Evolutionary conservation across 2,797 vertebrate species (phyloP).

Genomic region (Pseudomugil tenellus): DNA sequence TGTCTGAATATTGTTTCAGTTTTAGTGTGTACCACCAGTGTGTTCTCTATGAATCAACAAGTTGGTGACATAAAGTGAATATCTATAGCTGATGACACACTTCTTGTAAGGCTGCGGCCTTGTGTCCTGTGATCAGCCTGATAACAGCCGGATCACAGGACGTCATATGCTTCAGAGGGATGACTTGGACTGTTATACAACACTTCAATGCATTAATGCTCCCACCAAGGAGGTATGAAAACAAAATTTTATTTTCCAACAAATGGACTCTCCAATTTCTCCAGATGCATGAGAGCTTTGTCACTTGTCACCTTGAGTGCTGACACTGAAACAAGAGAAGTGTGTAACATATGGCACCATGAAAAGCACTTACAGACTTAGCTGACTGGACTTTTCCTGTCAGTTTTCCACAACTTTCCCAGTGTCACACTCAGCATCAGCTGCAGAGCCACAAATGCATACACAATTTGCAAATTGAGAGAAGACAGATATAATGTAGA

Average conservation of each 20-base stretch:
- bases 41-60: conserved; percentile 61
- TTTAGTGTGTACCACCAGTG: conserved; percentile 76
- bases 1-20: not conserved
- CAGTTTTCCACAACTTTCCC: conserved; percentile 94
- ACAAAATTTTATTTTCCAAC: not conserved
- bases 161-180: conserved; percentile 93
- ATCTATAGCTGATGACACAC: conserved; percentile 57
- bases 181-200: conserved; percentile 93
- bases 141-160: conserved; percentile 55
- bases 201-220: conserved; percentile 74
- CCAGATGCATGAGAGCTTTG: conserved; percentile 93
- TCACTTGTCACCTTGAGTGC: no score
- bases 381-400: conserved; percentile 94
- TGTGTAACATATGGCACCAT: conserved; percentile 92
- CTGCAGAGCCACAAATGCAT: conserved; percentile 53
- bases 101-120: conserved; percentile 92
- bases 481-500: no score
- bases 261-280: conserved; percentile 92
- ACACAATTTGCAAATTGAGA: no score
- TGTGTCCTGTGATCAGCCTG: conserved; percentile 91
- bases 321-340: no score
- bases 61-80: not conserved
- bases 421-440: conserved; percentile 58
- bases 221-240: not conserved
- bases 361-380: conserved; percentile 91